A percentile compares a stretch with the other conserved stretches of the same genome.
phyloP scores from a whole-genome alignment of 1,140 invertebrate species.

The Drosophila lacertosa region DNA sequence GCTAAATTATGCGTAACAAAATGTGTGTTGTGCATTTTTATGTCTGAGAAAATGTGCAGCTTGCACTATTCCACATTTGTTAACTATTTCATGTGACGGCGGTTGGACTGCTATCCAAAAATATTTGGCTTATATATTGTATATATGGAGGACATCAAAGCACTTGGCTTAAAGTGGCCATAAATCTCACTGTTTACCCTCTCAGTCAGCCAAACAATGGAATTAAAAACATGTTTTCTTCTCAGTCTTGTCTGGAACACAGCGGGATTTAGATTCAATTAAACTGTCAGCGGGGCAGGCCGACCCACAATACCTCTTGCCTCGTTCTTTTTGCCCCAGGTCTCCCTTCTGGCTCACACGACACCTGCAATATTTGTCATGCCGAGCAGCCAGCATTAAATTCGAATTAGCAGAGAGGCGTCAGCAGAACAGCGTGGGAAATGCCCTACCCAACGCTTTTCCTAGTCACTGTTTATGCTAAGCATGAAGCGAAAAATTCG shows the following conservation, averaged over 20 bases:
- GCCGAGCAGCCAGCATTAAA: conserved; percentile 45
- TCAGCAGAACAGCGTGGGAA: conserved; percentile 16
- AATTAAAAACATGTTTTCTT: conserved; percentile 56
- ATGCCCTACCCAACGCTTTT: no score
- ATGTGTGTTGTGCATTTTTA: conserved; percentile 44
- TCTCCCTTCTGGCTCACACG: neutral
- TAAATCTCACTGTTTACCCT: conserved; percentile 46
- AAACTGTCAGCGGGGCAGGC: conserved; percentile 48
- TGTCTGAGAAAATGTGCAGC: conserved; percentile 54
- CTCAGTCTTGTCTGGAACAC: conserved; percentile 30
- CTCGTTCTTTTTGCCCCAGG: conserved; percentile 1
- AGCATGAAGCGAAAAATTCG: conserved; percentile 39
- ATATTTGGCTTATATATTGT: conserved; percentile 9
- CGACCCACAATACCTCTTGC: conserved; percentile 15
- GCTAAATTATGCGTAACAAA: conserved; percentile 46
- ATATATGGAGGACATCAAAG: conserved; percentile 1
- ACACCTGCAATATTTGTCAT: conserved; percentile 42
- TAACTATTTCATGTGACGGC: neutral
- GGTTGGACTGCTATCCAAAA: neutral
- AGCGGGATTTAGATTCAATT: conserved; percentile 54
- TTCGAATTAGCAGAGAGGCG: conserved; percentile 44
- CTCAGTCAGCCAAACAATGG: conserved; percentile 36
- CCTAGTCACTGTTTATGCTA: conserved; percentile 32
- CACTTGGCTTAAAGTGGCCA: conserved; percentile 7
- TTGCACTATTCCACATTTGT: conserved; percentile 53